These are phyloP conservation scores for Kryptolebias marmoratus DNA, from an alignment of 2,113 vertebrate species.

Conservation along the genomic window DNA sequence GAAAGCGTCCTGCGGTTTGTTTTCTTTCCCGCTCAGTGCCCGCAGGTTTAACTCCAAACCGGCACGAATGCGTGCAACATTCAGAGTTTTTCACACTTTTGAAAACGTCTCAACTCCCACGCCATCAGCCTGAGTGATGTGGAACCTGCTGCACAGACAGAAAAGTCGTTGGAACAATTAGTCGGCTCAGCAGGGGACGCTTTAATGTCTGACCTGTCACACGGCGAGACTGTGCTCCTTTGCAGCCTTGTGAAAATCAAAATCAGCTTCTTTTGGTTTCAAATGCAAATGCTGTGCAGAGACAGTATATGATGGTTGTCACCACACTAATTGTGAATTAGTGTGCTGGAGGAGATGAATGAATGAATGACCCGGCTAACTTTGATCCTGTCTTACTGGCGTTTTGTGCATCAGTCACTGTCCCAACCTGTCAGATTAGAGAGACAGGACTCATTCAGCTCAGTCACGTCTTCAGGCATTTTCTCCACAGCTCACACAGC, in stretches of 20 bases:
- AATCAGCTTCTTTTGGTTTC: background rate
- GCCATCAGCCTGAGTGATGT: constrained; percentile 37
- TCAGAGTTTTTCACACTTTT: constrained; percentile 27
- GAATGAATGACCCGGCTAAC: background rate
- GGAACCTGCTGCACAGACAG: constrained; percentile 26
- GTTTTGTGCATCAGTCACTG: constrained; percentile 5
- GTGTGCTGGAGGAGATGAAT: too few species aligned
- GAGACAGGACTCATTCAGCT: background rate
- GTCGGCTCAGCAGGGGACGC: constrained; percentile 11
- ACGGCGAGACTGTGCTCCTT: constrained; percentile 3
- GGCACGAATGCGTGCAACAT: constrained; percentile 10
- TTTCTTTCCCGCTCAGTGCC: background rate
- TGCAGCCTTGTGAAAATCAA: background rate
- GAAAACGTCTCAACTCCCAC: constrained; percentile 46
- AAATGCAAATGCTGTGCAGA: background rate
- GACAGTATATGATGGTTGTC: background rate
- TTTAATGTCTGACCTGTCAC: constrained; percentile 16
- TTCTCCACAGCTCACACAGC: constrained; percentile 22
- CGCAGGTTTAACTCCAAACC: constrained; percentile 13
- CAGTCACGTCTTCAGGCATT: background rate
- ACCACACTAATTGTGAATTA: background rate
- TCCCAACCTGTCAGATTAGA: constrained; percentile 15
- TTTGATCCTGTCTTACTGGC: background rate
- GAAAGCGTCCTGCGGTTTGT: background rate
- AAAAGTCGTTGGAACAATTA: constrained; percentile 17